Conservation (phyloP, 2,113 vertebrate species). For the Mustela lutreola region DNA sequence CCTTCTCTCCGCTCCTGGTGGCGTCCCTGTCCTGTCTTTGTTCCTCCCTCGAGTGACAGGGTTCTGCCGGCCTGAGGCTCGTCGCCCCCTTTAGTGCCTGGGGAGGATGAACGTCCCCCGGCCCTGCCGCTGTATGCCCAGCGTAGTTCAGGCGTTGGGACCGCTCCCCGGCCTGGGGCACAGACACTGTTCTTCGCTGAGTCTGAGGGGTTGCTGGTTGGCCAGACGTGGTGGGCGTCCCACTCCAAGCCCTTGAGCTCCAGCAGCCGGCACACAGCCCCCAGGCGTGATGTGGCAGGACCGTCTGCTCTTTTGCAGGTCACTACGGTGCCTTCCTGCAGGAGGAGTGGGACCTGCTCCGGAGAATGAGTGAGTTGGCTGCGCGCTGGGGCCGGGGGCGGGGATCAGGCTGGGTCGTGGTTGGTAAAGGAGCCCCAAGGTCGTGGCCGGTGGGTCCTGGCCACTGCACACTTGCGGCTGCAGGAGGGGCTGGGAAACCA, state of each 20-base stretch:
- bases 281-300: accelerated
- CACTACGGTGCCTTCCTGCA: conserved; percentile 98
- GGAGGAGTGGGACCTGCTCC: conserved; percentile 97
- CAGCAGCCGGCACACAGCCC: background rate
- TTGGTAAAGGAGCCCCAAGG: background rate
- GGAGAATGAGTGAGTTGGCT: conserved; percentile 94
- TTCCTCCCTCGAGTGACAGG: background rate
- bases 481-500: background rate
- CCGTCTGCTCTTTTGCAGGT: conserved; percentile 85
- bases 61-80: background rate
- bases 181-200: background rate
- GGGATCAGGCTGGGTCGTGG: accelerated
- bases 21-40: background rate
- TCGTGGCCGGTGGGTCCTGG: background rate
- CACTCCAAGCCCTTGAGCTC: background rate
- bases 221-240: accelerated
- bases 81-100: accelerated
- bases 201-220: too few relatives aligned
- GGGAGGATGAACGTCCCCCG: too few relatives aligned
- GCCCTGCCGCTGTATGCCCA: accelerated
- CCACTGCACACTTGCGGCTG: background rate
- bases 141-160: background rate
- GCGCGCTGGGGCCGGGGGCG: accelerated
- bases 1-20: background rate
- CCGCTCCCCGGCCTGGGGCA: too few relatives aligned